These are phyloP conservation scores for Xestia xanthographa DNA, from an alignment of 2,888 invertebrate genomes.

Conservation along the genomic window DNA sequence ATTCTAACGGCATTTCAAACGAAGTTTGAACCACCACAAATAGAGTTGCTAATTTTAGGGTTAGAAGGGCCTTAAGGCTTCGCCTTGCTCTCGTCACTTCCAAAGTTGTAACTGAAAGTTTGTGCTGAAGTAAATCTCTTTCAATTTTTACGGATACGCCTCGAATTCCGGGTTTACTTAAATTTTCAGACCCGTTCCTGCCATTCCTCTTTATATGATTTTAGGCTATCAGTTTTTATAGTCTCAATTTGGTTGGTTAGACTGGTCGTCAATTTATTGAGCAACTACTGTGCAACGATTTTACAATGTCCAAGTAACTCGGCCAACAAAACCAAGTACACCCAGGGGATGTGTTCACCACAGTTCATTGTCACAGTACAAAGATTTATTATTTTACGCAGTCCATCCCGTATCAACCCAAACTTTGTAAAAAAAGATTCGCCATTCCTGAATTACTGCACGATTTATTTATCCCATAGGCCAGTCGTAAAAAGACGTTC, in stretches of 20 bases:
- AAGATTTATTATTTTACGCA: constrained; percentile 14
- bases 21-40: too few species aligned
- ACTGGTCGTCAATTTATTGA: neutral
- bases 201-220: neutral
- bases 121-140: neutral
- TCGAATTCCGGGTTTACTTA: neutral
- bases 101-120: constrained; percentile 1
- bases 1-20: too few species aligned
- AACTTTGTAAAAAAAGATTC: neutral
- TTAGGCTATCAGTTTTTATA: too few species aligned
- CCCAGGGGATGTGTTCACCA: neutral
- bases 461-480: neutral
- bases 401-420: neutral
- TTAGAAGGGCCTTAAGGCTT: too few species aligned
- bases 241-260: neutral
- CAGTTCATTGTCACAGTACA: neutral
- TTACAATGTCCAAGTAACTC: neutral
- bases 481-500: neutral
- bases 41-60: too few species aligned
- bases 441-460: neutral
- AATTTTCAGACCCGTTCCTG: neutral
- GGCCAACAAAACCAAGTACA: neutral
- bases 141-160: neutral
- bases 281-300: neutral
- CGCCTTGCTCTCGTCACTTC: constrained; percentile 1